Evolutionary conservation across 2,797 vertebrate species (phyloP).

Genomic region (Takifugu ocellatus): DNA sequence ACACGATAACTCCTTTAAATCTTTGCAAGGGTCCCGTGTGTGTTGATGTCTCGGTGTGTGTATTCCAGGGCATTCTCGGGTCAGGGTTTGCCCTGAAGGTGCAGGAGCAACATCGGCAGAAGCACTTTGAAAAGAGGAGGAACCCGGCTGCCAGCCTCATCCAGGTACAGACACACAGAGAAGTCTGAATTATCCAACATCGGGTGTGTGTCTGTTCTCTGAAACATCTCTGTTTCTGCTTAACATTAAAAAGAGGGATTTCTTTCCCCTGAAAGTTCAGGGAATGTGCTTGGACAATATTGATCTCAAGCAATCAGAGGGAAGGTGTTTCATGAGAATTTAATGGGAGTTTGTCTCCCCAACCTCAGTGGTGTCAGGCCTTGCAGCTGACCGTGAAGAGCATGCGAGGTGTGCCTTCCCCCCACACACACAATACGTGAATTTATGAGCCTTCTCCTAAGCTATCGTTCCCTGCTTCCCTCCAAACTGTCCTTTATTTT

Average conservation of each 20-base stretch:
- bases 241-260: conserved; percentile 1
- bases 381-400: conserved; percentile 26
- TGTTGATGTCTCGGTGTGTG: conserved; percentile 19
- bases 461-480: conserved; percentile 27
- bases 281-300: conserved; percentile 7
- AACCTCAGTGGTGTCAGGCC: conserved; percentile 12
- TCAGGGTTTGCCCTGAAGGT: conserved; percentile 98
- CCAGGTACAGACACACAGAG: conserved; percentile 77
- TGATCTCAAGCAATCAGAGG: conserved; percentile 11
- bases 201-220: background rate
- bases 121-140: conserved; percentile 98
- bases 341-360: conserved; percentile 13
- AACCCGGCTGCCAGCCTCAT: conserved; percentile 97
- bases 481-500: conserved; percentile 37
- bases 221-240: conserved; percentile 13
- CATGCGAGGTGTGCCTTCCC: conserved; percentile 25
- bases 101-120: conserved; percentile 97
- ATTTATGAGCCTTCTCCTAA: conserved; percentile 44
- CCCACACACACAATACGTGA: conserved; percentile 30
- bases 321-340: conserved; percentile 35
- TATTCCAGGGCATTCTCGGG: conserved; percentile 90
- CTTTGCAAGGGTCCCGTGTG: conserved; percentile 4
- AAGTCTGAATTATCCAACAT: background rate
- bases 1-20: background rate
- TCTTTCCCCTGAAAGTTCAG: conserved; percentile 4